phyloP scores from a whole-genome alignment of 1,140 invertebrate species.

The Zaprionus ornatus region DNA sequence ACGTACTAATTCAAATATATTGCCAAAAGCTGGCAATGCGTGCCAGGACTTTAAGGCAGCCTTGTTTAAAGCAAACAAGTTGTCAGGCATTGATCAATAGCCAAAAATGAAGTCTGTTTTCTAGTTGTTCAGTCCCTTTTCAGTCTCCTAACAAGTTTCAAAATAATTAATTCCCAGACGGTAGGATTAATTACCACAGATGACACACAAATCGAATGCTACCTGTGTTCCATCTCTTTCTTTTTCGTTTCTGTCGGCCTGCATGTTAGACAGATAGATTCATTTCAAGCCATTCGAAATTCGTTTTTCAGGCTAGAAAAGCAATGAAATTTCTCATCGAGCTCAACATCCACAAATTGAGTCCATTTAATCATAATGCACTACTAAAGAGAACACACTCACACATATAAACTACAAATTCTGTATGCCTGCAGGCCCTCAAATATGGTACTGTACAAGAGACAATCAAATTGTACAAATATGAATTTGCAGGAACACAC shows the following conservation, averaged over 20 bases:
- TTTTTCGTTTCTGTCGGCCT: neutral
- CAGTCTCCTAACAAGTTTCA: neutral
- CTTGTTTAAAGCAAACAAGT: neutral
- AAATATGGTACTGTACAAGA: conserved; percentile 3
- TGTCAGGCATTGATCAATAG: neutral
- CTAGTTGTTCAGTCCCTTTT: neutral
- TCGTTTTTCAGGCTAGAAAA: neutral
- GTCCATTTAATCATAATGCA: conserved; percentile 20
- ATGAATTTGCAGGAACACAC: neutral
- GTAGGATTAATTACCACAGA: neutral
- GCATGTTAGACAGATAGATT: neutral
- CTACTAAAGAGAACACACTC: neutral
- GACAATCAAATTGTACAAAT: conserved; percentile 32
- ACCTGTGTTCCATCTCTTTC: neutral
- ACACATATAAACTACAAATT: conserved; percentile 6
- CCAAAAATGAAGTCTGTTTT: neutral
- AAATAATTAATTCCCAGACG: neutral
- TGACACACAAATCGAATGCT: neutral
- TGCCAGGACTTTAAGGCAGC: neutral
- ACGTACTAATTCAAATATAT: neutral
- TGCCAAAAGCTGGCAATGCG: neutral
- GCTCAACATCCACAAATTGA: neutral
- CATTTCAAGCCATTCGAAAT: neutral
- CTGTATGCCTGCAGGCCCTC: neutral
- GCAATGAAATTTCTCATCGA: neutral